phyloP scores from a whole-genome alignment of 2,797 vertebrate species.

The Orientallactaga sibirica region DNA sequence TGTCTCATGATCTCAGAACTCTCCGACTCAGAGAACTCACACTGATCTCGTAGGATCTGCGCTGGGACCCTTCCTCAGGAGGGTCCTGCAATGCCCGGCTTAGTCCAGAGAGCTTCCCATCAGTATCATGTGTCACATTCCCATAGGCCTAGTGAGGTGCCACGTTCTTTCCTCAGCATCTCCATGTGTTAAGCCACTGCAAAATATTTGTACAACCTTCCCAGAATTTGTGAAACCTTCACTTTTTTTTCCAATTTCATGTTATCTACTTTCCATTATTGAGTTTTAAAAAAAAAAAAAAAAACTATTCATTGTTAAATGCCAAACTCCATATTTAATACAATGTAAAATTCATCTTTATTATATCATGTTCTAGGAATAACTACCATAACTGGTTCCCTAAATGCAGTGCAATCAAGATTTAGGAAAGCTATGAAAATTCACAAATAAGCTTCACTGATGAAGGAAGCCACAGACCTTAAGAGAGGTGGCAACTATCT shows the following conservation, averaged over 20 bases:
- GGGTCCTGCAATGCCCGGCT: too few relatives aligned
- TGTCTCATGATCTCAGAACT: background rate
- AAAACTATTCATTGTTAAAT: background rate
- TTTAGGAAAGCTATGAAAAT: background rate
- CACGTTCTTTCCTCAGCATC: background rate
- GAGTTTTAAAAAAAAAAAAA: constrained; percentile 28
- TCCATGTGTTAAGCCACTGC: background rate
- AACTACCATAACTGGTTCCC: background rate
- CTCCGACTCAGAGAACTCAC: background rate
- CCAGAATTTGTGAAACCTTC: background rate
- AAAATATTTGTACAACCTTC: background rate
- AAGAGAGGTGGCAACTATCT: too few relatives aligned
- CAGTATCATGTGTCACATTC: background rate
- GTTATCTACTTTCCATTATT: background rate
- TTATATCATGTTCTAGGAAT: background rate
- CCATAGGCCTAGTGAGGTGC: background rate
- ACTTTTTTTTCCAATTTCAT: background rate
- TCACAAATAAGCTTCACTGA: background rate
- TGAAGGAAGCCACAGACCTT: accelerated
- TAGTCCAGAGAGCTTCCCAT: background rate
- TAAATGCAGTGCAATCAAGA: background rate
- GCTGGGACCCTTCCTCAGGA: background rate
- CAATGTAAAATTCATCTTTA: background rate
- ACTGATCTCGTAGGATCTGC: background rate
- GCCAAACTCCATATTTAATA: background rate